phyloP scores from a whole-genome alignment of 2,888 invertebrate genomes.

The Fissipunctia ypsillon region DNA sequence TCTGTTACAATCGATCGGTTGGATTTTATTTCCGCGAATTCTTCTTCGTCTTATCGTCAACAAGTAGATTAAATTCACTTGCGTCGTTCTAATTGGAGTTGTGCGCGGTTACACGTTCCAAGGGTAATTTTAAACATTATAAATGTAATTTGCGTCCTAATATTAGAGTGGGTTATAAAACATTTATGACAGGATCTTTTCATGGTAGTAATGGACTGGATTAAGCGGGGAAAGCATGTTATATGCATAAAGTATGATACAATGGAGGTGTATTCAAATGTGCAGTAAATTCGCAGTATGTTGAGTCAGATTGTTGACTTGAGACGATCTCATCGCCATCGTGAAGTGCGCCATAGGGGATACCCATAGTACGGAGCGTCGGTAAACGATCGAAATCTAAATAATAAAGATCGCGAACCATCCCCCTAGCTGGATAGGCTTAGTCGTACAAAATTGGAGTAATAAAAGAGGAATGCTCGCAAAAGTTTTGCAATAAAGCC shows the following conservation, averaged over 20 bases:
- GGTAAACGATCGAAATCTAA: conserved; percentile 86
- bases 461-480: conserved; percentile 90
- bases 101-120: conserved; percentile 44
- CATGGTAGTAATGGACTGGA: conserved; percentile 51
- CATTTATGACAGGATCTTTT: conserved; percentile 51
- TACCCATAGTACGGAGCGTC: conserved; percentile 59
- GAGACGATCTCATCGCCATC: conserved; percentile 58
- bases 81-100: conserved; percentile 55
- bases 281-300: conserved; percentile 56
- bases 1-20: conserved; percentile 54
- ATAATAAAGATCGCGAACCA: conserved; percentile 87
- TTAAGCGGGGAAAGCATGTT: conserved; percentile 52
- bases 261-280: conserved; percentile 55
- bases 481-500: conserved; percentile 90
- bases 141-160: conserved; percentile 60
- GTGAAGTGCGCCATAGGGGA: conserved; percentile 67
- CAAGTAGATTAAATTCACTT: conserved; percentile 58
- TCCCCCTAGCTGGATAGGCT: conserved; percentile 83
- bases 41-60: conserved; percentile 52
- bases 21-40: conserved; percentile 58
- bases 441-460: conserved; percentile 90
- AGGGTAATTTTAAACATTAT: conserved; percentile 58
- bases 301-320: conserved; percentile 64
- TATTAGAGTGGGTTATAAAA: conserved; percentile 52
- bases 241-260: conserved; percentile 51